Evolutionary conservation across 2,113 vertebrate species (phyloP).

Genomic region (Oreotragus oreotragus): DNA sequence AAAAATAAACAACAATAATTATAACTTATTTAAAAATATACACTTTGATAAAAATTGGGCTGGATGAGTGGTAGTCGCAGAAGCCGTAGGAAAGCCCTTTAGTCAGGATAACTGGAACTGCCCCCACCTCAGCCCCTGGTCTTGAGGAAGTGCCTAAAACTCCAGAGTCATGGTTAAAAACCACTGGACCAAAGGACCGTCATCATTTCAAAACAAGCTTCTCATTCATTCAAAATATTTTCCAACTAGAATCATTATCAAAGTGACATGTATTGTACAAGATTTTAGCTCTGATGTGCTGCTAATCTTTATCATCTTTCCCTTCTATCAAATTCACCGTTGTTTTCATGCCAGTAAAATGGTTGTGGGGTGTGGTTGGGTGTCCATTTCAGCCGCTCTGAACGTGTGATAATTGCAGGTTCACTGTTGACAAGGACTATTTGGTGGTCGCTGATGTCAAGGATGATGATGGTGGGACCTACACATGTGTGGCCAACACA

Average conservation of each 20-base stretch:
- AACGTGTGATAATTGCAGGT: conserved; percentile 81
- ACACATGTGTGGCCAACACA: conserved; percentile 94
- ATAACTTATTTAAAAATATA: background rate
- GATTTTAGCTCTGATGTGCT: background rate
- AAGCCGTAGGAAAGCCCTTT: background rate
- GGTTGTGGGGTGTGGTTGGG: background rate
- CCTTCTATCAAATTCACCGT: background rate
- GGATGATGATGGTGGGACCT: conserved; percentile 90
- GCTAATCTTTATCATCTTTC: background rate
- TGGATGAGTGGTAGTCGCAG: background rate
- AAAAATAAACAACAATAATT: background rate
- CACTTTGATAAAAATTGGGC: background rate
- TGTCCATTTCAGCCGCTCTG: background rate
- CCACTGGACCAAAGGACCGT: background rate
- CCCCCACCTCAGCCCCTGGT: too few species aligned
- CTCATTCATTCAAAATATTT: background rate
- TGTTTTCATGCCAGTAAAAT: background rate
- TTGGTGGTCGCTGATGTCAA: conserved; percentile 89
- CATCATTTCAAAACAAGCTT: background rate
- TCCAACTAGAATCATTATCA: background rate
- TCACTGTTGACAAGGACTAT: conserved; percentile 86
- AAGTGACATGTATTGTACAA: background rate
- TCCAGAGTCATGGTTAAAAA: background rate
- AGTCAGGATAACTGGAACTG: background rate
- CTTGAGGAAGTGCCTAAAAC: background rate